Evolutionary conservation across 2,888 invertebrate species (phyloP).

Genomic region (Cryptosula pallasiana): DNA sequence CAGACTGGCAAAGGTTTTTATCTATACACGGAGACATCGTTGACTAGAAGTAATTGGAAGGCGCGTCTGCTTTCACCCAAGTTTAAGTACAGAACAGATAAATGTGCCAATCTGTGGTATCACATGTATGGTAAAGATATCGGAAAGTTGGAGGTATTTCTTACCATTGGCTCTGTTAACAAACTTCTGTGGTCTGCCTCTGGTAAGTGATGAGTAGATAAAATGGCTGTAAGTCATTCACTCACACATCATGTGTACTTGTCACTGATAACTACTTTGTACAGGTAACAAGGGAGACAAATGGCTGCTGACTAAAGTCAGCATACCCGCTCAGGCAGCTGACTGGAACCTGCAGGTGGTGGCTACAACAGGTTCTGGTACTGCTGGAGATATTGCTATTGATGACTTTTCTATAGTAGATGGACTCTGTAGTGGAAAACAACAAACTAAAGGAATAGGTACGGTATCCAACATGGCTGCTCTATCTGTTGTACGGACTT

Average conservation of each 20-base stretch:
- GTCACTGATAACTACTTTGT: too few relatives aligned
- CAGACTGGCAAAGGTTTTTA: constrained; percentile 39
- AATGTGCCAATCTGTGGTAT: constrained; percentile 33
- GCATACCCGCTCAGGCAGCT: background rate
- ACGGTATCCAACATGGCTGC: too few relatives aligned
- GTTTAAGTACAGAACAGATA: constrained; percentile 11
- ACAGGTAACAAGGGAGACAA: constrained; percentile 38
- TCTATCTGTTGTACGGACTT: too few relatives aligned
- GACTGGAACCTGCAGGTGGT: constrained; percentile 29
- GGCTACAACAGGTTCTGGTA: constrained; percentile 24
- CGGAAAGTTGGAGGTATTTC: constrained; percentile 30
- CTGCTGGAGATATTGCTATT: constrained; percentile 26
- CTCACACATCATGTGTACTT: too few relatives aligned
- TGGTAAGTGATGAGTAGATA: too few relatives aligned
- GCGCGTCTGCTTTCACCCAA: constrained; percentile 25
- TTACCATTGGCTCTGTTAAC: background rate
- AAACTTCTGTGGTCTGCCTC: background rate
- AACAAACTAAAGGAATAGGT: background rate
- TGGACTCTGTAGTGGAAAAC: constrained; percentile 25
- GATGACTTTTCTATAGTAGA: constrained; percentile 27
- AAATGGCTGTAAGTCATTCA: too few relatives aligned
- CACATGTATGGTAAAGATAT: constrained; percentile 39
- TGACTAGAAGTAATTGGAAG: background rate
- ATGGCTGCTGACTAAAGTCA: constrained; percentile 39
- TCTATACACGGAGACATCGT: constrained; percentile 36